Base-by-base conservation (phyloP, 2,888 invertebrate species). In the Branchipolynoe longqiensis region DNA sequence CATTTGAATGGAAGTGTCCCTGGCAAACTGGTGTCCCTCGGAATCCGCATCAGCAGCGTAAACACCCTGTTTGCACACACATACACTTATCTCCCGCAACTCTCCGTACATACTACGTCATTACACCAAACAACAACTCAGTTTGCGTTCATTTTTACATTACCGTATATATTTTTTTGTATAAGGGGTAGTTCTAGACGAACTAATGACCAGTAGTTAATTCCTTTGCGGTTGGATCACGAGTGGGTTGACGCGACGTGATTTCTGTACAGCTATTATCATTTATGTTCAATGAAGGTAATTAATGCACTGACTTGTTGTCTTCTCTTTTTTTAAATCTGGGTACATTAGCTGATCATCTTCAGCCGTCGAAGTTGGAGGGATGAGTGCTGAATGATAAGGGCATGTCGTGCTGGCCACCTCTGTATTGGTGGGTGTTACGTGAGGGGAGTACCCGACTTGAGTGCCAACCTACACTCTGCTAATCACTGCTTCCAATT, bases 241-340 rank as follows among this genome's bases (percentile, higher is more conserved):
- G n/a, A 31, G 62, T 62, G 22, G 38, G n/a, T n/a, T n/a, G n/a
- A n/a, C n/a, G n/a, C n/a, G n/a, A 28, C n/a, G 36, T 69, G 69
- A 69, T 36, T 69, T 69, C 69, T 69, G 69, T 69, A 69, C 69
- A 69, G 69, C 33, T 69, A 69, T 62, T 62, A 62, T 69, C 31
- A 31, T 31, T 14, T 62, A 38, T 14, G 36, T n/a, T n/a, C n/a
- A n/a, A 36, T 1, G 36, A 69, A 36, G 38, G n/a, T n/a, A n/a
- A n/a, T n/a, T n/a, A 36, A 69, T 69, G 31, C 62, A 62, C 31
- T 62, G 62, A 62, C 69, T 36, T 69, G 33, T 69, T n/a, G n/a
- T n/a, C n/a, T n/a, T n/a, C n/a, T n/a, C n/a, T n/a, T n/a, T n/a
- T n/a, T n/a, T n/a, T n/a, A n/a, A n/a, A 69, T 69, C 69, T 38